Conservation (phyloP, 2,888 invertebrate genomes). For the Eilema griseolum region DNA sequence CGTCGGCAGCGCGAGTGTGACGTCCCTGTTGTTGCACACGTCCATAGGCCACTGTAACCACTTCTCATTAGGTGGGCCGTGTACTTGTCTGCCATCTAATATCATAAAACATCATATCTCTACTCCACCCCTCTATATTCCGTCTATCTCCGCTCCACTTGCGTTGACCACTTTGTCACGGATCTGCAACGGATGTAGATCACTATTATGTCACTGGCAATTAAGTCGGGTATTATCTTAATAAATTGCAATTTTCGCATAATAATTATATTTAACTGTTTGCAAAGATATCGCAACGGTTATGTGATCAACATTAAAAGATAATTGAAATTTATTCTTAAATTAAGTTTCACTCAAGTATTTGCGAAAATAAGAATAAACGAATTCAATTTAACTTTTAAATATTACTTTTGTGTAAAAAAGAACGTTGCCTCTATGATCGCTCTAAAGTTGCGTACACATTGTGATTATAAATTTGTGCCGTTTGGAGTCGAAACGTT, state of each 20-base stretch:
- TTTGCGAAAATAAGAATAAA: neutral
- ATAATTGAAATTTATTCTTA: slow-evolving; percentile 12
- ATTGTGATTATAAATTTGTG: no score
- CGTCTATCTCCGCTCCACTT: neutral
- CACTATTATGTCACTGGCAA: neutral
- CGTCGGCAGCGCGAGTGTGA: no score
- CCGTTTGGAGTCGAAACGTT: no score
- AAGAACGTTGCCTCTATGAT: neutral
- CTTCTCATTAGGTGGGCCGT: no score
- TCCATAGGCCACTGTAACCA: no score
- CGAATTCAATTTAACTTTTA: slow-evolving; percentile 3
- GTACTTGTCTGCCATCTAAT: no score
- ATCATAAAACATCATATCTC: neutral
- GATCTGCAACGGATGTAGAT: neutral
- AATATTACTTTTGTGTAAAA: neutral
- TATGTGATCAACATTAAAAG: slow-evolving; percentile 4
- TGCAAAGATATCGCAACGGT: neutral
- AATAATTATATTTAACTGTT: neutral
- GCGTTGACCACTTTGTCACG: neutral
- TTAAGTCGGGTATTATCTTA: neutral
- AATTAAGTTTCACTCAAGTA: slow-evolving; percentile 4
- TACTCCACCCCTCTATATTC: neutral
- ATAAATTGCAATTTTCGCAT: slow-evolving; percentile 4
- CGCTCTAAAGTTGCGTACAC: neutral
- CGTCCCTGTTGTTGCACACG: no score